Percentiles rank a stretch among this genome's conserved stretches.
phyloP scores from a whole-genome alignment of 2,797 vertebrate genomes.

The Bucorvus abyssinicus region DNA sequence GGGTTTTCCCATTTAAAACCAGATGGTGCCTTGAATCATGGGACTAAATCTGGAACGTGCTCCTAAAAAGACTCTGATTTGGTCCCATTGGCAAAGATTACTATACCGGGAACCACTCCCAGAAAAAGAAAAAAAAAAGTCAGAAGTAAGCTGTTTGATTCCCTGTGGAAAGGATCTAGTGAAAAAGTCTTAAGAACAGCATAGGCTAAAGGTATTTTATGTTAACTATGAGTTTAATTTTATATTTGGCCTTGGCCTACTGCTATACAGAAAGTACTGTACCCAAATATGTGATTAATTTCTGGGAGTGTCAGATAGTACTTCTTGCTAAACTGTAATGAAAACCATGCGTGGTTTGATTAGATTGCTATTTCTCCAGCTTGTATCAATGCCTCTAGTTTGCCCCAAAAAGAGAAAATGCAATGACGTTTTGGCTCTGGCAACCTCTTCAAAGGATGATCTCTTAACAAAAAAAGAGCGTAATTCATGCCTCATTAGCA shows the following conservation, averaged over 20 bases:
- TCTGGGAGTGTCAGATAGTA: neutral
- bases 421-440: neutral
- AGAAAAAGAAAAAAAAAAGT: slow-evolving; percentile 1
- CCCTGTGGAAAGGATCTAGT: neutral
- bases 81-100: slow-evolving; percentile 18
- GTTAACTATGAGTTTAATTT: slow-evolving; percentile 26
- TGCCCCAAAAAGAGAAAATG: slow-evolving; percentile 28
- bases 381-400: slow-evolving; percentile 23
- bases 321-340: slow-evolving; percentile 18
- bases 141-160: slow-evolving; percentile 1
- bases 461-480: neutral
- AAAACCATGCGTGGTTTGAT: slow-evolving; percentile 1
- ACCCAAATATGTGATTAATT: neutral
- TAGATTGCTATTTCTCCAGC: neutral
- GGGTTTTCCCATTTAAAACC: slow-evolving; percentile 43
- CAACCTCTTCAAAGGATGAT: neutral
- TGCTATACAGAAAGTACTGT: neutral
- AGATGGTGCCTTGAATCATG: slow-evolving; percentile 39
- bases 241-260: neutral
- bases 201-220: slow-evolving; percentile 26
- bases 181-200: slow-evolving; percentile 13
- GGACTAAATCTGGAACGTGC: slow-evolving; percentile 27
- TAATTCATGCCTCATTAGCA: neutral
- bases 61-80: neutral
- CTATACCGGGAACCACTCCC: slow-evolving; percentile 15